Conservation (phyloP, 2,888 invertebrate species). For the Cosmopolites sordidus region DNA sequence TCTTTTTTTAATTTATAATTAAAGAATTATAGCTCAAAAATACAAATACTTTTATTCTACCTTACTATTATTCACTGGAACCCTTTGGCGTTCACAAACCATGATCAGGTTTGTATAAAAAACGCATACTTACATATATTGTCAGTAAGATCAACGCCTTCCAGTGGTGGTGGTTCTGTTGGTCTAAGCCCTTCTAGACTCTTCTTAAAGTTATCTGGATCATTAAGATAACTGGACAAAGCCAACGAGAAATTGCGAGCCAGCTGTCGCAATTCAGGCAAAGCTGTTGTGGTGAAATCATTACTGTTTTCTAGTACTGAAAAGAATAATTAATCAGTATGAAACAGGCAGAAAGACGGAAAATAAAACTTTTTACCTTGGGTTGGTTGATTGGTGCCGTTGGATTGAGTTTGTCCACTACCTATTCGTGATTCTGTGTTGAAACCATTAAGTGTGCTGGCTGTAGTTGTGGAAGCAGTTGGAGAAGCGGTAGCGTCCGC, state of each 20-base stretch:
- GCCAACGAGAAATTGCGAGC: slow-evolving; percentile 84
- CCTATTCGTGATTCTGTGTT: slow-evolving; percentile 1
- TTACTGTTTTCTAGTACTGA: neutral
- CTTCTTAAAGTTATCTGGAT: slow-evolving; percentile 75
- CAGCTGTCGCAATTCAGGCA: slow-evolving; percentile 64
- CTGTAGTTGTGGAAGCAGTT: neutral
- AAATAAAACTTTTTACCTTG: neutral
- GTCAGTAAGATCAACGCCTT: slow-evolving; percentile 28
- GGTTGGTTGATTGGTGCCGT: neutral
- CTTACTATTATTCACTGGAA: too few species aligned
- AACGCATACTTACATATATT: neutral
- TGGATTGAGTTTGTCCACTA: slow-evolving; percentile 1
- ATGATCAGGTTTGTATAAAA: too few species aligned
- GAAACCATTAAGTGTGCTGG: neutral
- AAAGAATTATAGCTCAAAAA: too few species aligned
- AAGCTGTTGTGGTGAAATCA: slow-evolving; percentile 18
- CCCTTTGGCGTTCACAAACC: too few species aligned
- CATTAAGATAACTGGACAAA: slow-evolving; percentile 74
- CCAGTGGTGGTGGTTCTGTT: slow-evolving; percentile 62
- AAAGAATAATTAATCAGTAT: too few species aligned
- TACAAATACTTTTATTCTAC: too few species aligned
- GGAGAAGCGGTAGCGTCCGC: slow-evolving; percentile 42
- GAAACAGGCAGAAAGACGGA: too few species aligned
- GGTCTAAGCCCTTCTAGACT: slow-evolving; percentile 73
- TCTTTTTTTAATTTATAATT: too few species aligned